phyloP scores from a whole-genome alignment of 2,888 invertebrate species.

The Nezara viridula region DNA sequence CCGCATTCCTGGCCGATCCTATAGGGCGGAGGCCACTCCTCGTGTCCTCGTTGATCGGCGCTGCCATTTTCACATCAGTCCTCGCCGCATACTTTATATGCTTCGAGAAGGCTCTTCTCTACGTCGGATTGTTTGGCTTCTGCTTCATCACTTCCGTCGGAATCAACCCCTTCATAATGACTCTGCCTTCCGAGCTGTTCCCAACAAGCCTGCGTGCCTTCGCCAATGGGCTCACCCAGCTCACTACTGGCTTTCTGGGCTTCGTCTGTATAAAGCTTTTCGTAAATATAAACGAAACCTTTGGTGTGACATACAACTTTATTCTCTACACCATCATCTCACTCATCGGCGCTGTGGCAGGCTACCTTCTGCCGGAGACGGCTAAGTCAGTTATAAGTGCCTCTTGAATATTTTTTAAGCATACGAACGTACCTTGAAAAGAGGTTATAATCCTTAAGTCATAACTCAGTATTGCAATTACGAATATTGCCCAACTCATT shows the following conservation, averaged over 20 bases:
- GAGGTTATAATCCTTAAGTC: background rate
- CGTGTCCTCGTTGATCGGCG: slow-evolving; percentile 1
- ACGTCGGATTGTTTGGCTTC: background rate
- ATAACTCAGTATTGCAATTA: background rate
- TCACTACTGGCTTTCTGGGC: background rate
- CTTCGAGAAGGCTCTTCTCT: background rate
- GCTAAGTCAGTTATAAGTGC: slow-evolving; percentile 14
- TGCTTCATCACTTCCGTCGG: slow-evolving; percentile 32
- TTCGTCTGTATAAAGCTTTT: slow-evolving; percentile 14
- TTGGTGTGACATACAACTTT: background rate
- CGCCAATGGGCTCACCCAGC: slow-evolving; percentile 14
- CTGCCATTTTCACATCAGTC: background rate
- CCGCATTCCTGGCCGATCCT: slow-evolving; percentile 11
- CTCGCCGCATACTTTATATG: background rate
- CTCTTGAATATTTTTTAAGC: background rate
- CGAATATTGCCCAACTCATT: background rate
- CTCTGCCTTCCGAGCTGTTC: slow-evolving; percentile 13
- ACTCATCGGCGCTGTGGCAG: background rate
- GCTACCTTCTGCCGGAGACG: background rate
- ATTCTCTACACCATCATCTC: background rate
- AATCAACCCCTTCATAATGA: slow-evolving; percentile 1
- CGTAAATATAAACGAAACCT: background rate
- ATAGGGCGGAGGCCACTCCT: slow-evolving; percentile 8
- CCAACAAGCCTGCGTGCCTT: slow-evolving; percentile 2
- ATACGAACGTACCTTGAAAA: background rate